Evolutionary conservation across 2,797 vertebrate species (phyloP).

Genomic region (Poeciliopsis presidionis): DNA sequence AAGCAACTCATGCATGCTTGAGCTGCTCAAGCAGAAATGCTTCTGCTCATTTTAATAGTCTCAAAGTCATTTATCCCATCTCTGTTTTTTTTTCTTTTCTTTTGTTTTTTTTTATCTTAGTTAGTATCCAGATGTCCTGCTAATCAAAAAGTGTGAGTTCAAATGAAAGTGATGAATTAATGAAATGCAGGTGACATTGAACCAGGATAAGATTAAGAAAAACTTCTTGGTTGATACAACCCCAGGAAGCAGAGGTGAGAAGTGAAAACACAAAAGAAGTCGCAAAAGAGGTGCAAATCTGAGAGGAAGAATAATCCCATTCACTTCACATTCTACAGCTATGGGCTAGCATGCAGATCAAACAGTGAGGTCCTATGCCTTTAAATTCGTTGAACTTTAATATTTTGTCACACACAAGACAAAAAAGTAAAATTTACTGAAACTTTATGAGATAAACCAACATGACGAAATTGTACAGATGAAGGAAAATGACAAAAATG

Average conservation of each 20-base stretch:
- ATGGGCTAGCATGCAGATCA: slow-evolving; percentile 67
- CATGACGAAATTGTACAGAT: background rate
- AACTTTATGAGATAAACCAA: background rate
- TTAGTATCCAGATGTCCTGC: slow-evolving; percentile 9
- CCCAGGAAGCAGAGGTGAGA: background rate
- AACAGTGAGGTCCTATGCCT: slow-evolving; percentile 1
- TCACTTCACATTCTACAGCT: slow-evolving; percentile 54
- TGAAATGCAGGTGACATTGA: background rate
- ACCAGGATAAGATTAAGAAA: slow-evolving; percentile 16
- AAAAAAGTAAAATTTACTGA: background rate
- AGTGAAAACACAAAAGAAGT: background rate
- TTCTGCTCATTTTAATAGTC: slow-evolving; percentile 23
- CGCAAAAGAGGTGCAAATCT: background rate
- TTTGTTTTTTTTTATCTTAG: slow-evolving; percentile 1
- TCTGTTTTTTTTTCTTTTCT: background rate
- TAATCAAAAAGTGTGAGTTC: slow-evolving; percentile 7
- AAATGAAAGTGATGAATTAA: background rate
- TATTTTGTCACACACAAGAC: background rate
- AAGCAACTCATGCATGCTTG: too few relatives aligned
- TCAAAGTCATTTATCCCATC: slow-evolving; percentile 29
- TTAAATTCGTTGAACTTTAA: background rate
- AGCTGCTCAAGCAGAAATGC: background rate
- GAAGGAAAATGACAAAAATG: background rate
- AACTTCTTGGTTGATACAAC: background rate
- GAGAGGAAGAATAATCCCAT: slow-evolving; percentile 51